A percentile compares a stretch with the other conserved stretches of the same genome.
Evolutionary conservation across 2,113 vertebrate species (phyloP).

Genomic region (Physeter macrocephalus): DNA sequence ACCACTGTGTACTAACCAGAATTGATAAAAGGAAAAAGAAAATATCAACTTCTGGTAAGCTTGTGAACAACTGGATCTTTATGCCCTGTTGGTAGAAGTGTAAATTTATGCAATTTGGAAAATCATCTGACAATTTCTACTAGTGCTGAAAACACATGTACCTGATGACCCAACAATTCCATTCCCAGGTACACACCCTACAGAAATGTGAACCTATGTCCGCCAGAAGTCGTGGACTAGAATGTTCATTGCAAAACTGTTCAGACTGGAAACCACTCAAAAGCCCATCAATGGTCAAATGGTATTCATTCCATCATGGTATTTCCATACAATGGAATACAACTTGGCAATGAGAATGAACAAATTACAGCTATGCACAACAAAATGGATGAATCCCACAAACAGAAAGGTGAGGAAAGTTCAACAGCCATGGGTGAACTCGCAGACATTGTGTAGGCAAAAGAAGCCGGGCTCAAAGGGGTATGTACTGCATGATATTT

Average conservation of each 20-base stretch:
- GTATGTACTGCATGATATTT: no score
- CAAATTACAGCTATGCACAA: no score
- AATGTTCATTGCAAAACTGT: not conserved
- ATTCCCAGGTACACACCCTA: not conserved
- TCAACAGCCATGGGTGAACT: not conserved
- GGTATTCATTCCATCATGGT: not conserved
- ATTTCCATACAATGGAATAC: not conserved
- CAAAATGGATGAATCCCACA: not conserved
- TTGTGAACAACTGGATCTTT: not conserved
- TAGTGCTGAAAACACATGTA: not conserved
- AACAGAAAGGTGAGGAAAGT: not conserved
- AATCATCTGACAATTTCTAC: not conserved
- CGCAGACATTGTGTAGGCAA: not conserved
- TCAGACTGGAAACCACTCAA: not conserved
- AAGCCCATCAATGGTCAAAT: not conserved
- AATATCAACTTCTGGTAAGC: not conserved
- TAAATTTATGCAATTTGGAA: not conserved
- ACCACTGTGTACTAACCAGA: no score
- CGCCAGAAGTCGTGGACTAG: not conserved
- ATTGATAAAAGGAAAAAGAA: not conserved
- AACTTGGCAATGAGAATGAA: not conserved
- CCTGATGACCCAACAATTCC: not conserved
- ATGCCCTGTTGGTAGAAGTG: not conserved
- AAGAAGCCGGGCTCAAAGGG: not conserved
- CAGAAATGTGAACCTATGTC: not conserved